Percentiles rank a stretch among this genome's conserved stretches.
Conservation (phyloP, 2,113 vertebrate genomes). For the Capricornis sumatraensis region DNA sequence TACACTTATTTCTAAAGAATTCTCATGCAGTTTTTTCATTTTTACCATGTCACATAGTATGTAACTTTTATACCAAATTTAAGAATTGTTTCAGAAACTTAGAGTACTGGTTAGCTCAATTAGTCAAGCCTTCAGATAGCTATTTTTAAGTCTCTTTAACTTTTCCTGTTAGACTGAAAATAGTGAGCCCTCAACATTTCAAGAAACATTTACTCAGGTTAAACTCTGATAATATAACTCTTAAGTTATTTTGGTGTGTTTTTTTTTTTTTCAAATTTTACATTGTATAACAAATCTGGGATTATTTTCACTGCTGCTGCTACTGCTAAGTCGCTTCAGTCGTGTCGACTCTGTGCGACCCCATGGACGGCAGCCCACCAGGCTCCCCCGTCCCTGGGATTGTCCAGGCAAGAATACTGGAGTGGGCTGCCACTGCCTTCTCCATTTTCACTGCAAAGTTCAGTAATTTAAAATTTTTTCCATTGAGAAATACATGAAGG, state of each 20-base stretch:
- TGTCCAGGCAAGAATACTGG: too few relatives aligned
- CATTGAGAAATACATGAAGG: not conserved
- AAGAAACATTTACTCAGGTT: not conserved
- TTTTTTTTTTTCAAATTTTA: conserved; percentile 22
- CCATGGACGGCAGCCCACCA: too few relatives aligned
- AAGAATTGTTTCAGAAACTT: not conserved
- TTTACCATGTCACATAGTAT: not conserved
- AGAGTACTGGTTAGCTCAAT: not conserved
- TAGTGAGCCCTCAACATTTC: not conserved
- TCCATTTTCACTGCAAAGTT: not conserved
- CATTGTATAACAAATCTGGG: not conserved
- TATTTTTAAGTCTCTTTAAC: not conserved
- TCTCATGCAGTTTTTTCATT: not conserved
- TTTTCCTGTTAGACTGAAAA: not conserved
- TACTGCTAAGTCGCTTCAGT: too few relatives aligned
- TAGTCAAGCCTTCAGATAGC: conserved; percentile 9
- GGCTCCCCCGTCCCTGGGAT: too few relatives aligned
- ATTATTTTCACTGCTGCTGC: not conserved
- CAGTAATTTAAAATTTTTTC: not conserved
- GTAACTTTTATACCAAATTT: not conserved
- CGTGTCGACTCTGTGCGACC: too few relatives aligned
- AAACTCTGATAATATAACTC: not conserved
- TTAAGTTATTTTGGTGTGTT: not conserved
- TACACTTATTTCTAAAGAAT: not conserved
- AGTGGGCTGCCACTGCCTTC: too few relatives aligned